Percentiles rank a stretch among this genome's conserved stretches.
Evolutionary conservation across 2,113 vertebrate genomes (phyloP).

Genomic region (Rhynchopsitta pachyrhyncha): DNA sequence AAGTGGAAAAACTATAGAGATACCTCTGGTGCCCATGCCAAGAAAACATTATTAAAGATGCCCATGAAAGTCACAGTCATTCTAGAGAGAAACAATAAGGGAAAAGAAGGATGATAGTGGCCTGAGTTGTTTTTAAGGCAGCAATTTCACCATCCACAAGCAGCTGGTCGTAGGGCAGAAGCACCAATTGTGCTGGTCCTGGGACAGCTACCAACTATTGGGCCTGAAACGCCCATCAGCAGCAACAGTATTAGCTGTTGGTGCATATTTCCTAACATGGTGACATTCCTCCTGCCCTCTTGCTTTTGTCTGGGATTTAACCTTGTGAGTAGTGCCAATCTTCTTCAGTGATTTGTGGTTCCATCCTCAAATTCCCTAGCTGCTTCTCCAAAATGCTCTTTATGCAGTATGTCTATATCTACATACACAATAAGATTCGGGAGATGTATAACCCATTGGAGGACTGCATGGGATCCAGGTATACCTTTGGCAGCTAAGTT

Average conservation of each 20-base stretch:
- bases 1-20: background rate
- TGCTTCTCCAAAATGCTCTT: background rate
- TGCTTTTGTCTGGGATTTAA: background rate
- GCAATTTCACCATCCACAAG: background rate
- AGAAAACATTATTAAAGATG: background rate
- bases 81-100: background rate
- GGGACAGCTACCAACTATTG: background rate
- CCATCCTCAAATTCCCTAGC: background rate
- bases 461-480: background rate
- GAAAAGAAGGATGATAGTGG: background rate
- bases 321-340: background rate
- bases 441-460: background rate
- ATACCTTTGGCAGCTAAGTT: background rate
- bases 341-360: background rate
- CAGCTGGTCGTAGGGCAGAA: background rate
- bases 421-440: background rate
- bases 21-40: background rate
- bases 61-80: background rate
- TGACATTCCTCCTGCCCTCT: conserved; percentile 16
- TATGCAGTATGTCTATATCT: background rate
- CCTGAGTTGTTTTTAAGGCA: background rate
- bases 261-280: background rate
- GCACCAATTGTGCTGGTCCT: background rate
- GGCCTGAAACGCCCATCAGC: background rate
- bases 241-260: background rate